Evolutionary conservation across 2,797 vertebrate species (phyloP).

Genomic region (Pelochelys cantorii): DNA sequence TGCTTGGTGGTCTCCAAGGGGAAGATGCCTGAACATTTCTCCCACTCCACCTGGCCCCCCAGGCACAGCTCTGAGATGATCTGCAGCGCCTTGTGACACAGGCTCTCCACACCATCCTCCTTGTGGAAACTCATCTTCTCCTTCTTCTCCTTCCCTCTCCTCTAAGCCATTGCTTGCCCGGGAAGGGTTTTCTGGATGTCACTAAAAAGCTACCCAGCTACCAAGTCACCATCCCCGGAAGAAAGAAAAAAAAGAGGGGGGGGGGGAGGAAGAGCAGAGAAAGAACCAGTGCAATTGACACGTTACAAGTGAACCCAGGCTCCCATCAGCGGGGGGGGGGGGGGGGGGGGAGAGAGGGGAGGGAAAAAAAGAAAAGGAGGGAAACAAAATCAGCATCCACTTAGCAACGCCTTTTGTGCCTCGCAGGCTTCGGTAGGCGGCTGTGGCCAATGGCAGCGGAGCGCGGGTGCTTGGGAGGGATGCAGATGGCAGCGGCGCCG

Average conservation of each 20-base stretch:
- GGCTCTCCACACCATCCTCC: slow-evolving; percentile 90
- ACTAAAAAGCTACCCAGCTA: not conserved
- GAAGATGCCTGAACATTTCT: slow-evolving; percentile 94
- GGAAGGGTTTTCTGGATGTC: not conserved
- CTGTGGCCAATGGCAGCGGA: slow-evolving; percentile 63
- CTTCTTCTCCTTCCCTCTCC: not conserved
- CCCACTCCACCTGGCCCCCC: slow-evolving; percentile 91
- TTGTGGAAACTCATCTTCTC: slow-evolving; percentile 87
- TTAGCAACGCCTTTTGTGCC: slow-evolving; percentile 65
- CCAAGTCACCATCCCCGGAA: not conserved
- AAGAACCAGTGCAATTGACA: not conserved
- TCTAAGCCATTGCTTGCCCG: slow-evolving; percentile 54
- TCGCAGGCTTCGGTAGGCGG: slow-evolving; percentile 31
- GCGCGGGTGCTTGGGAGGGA: not conserved
- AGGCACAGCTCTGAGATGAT: slow-evolving; percentile 96
- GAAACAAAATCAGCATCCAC: not conserved
- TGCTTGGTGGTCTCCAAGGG: slow-evolving; percentile 88
- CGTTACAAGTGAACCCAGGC: slow-evolving; percentile 16
- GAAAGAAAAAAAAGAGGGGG: not conserved
- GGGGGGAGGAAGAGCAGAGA: not conserved
- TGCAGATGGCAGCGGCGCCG: not conserved
- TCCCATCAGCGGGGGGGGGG: not conserved
- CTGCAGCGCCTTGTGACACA: slow-evolving; percentile 96
- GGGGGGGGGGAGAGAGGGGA: fast-evolving
- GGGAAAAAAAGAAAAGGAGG: not conserved